Evolutionary conservation across 2,113 vertebrate genomes (phyloP).

Genomic region (Peucedramus taeniatus): DNA sequence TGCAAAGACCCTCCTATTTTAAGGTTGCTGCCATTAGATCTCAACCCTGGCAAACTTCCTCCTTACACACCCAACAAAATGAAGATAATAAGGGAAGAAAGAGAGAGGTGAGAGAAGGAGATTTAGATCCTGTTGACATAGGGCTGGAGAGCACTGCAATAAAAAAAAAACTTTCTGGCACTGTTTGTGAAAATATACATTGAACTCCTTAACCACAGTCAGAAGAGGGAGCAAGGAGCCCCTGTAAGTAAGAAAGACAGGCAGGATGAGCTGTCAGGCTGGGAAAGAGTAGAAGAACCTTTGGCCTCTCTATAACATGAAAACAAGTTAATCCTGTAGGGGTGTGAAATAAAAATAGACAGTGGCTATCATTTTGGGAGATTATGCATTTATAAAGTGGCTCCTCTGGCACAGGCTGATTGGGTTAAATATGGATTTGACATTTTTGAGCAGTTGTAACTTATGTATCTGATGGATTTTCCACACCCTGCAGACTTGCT

Average conservation of each 20-base stretch:
- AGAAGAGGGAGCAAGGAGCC: neutral
- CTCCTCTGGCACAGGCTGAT: neutral
- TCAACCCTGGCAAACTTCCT: neutral
- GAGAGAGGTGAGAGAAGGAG: neutral
- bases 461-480: neutral
- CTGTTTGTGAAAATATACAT: neutral
- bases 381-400: neutral
- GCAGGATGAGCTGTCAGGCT: neutral
- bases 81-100: neutral
- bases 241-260: neutral
- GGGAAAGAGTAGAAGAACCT: neutral
- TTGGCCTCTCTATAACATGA: neutral
- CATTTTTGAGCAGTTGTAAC: neutral
- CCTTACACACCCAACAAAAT: neutral
- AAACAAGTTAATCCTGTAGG: neutral
- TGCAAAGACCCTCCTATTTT: neutral
- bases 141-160: neutral
- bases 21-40: neutral
- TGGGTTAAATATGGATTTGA: neutral
- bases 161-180: neutral
- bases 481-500: neutral
- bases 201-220: neutral
- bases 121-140: neutral
- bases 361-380: neutral
- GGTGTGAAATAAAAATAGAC: neutral